phyloP scores from a whole-genome alignment of 2,113 vertebrate species.

The Seriola quinqueradiata region DNA sequence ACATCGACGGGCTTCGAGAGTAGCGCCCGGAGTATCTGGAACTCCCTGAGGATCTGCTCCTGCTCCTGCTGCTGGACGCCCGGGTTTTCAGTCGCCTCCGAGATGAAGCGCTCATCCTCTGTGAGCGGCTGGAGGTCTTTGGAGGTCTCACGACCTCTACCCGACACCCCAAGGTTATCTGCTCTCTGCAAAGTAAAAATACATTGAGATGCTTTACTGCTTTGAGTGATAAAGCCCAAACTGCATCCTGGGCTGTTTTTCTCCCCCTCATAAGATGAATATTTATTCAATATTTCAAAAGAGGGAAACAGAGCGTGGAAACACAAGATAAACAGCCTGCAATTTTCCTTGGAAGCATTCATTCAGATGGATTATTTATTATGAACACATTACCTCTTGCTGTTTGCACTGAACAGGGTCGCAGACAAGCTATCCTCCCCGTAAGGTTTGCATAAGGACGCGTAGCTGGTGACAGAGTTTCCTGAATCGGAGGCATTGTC shows the following conservation, averaged over 20 bases:
- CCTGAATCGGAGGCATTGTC: slow-evolving; percentile 96
- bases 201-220: slow-evolving; percentile 23
- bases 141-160: slow-evolving; percentile 72
- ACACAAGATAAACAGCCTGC: slow-evolving; percentile 35
- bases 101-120: slow-evolving; percentile 63
- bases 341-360: slow-evolving; percentile 22
- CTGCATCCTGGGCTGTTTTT: slow-evolving; percentile 6
- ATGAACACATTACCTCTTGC: slow-evolving; percentile 74
- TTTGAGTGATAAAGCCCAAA: slow-evolving; percentile 9
- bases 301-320: slow-evolving; percentile 18
- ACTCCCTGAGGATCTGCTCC: slow-evolving; percentile 84
- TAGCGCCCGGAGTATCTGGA: slow-evolving; percentile 85
- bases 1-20: slow-evolving; percentile 88
- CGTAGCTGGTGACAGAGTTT: slow-evolving; percentile 96
- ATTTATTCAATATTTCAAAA: slow-evolving; percentile 31
- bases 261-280: slow-evolving; percentile 9
- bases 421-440: slow-evolving; percentile 82
- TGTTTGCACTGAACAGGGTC: slow-evolving; percentile 56
- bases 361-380: slow-evolving; percentile 26
- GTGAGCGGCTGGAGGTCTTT: slow-evolving; percentile 62
- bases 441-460: slow-evolving; percentile 89
- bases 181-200: slow-evolving; percentile 78
- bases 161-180: slow-evolving; percentile 81
- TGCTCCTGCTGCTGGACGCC: slow-evolving; percentile 79
- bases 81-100: slow-evolving; percentile 71